Conservation (phyloP, 2,888 invertebrate species). For the Ischnura elegans region DNA sequence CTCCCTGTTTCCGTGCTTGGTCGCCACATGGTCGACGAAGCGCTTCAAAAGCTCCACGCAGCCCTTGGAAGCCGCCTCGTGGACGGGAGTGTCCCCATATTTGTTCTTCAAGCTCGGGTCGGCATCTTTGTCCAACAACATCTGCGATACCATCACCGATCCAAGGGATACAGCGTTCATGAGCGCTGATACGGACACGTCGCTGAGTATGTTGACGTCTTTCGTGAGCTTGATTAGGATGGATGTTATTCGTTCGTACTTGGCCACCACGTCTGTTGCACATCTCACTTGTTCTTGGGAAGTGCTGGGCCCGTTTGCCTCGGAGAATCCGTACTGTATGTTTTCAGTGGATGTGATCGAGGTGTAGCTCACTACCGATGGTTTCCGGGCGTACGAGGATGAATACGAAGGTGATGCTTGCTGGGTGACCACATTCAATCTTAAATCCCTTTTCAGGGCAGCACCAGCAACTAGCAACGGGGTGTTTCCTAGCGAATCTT, state of each 20-base stretch:
- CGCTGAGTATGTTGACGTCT: background rate
- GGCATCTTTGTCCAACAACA: background rate
- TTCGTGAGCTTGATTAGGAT: background rate
- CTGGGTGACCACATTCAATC: background rate
- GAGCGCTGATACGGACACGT: background rate
- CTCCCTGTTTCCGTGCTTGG: too few relatives aligned
- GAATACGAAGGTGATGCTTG: background rate
- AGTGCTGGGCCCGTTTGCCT: background rate
- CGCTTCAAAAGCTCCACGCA: background rate
- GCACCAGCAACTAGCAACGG: background rate
- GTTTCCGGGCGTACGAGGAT: background rate
- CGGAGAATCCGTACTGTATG: background rate
- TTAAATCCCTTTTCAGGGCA: background rate
- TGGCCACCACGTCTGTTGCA: background rate
- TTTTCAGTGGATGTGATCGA: background rate
- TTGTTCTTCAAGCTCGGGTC: background rate
- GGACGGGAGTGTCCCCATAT: background rate
- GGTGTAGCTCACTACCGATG: background rate
- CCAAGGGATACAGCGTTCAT: background rate
- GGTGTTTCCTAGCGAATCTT: background rate
- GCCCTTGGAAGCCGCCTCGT: background rate
- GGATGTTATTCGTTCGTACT: background rate
- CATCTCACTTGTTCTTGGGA: background rate
- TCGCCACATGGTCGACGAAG: background rate
- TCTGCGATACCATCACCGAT: background rate